These are phyloP conservation scores for Drosophila navojoa DNA, from an alignment of 1,140 invertebrate species.

Conservation along the genomic window DNA sequence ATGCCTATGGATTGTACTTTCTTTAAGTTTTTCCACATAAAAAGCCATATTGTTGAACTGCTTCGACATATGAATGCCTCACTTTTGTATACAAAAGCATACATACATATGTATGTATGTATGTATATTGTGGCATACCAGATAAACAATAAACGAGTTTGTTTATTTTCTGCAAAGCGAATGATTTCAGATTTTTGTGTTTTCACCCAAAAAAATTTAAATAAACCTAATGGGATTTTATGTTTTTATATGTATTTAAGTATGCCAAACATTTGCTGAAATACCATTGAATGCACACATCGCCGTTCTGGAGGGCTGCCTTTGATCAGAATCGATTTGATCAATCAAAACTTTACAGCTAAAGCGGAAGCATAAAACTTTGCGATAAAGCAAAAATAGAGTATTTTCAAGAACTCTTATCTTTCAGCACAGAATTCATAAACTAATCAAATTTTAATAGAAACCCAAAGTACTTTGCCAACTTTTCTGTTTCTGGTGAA, in stretches of 20 bases:
- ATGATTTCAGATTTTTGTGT: constrained; percentile 48
- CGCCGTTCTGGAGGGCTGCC: too few species aligned
- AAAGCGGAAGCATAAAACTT: neutral
- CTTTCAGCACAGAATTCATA: neutral
- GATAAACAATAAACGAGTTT: constrained; percentile 63
- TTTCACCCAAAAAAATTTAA: constrained; percentile 13
- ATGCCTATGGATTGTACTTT: neutral
- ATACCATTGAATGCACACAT: neutral
- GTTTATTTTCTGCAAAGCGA: constrained; percentile 48
- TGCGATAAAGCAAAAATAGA: neutral
- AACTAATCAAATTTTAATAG: constrained; percentile 1
- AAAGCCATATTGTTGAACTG: constrained; percentile 33
- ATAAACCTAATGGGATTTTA: constrained; percentile 8
- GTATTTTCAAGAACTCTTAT: neutral
- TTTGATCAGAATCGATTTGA: too few species aligned
- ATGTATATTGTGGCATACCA: constrained; percentile 37
- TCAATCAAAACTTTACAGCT: too few species aligned
- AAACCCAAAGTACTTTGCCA: constrained; percentile 7
- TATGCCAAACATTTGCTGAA: constrained; percentile 15
- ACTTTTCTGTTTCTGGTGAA: constrained; percentile 5
- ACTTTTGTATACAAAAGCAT: constrained; percentile 55
- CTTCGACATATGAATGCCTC: constrained; percentile 55
- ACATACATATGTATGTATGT: too few species aligned
- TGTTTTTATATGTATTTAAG: constrained; percentile 9
- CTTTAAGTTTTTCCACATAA: constrained; percentile 21